A percentile compares a stretch with the other conserved stretches of the same genome.
Evolutionary conservation across 2,888 invertebrate species (phyloP).

Genomic region (Eristalis tenax): DNA sequence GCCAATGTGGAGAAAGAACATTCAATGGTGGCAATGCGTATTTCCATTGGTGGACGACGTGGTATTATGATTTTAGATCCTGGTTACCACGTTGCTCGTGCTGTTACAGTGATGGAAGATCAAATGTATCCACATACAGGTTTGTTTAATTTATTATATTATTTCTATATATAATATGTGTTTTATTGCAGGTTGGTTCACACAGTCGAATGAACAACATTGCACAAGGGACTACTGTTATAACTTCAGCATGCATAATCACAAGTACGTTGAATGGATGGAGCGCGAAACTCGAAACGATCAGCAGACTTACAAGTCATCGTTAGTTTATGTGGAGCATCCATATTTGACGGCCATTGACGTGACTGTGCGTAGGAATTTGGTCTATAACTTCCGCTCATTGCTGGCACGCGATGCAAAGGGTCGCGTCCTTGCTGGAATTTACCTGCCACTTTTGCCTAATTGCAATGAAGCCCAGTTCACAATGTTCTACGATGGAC

Average conservation of each 20-base stretch:
- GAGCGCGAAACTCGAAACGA: constrained; percentile 88
- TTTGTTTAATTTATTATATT: constrained; percentile 54
- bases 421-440: constrained; percentile 90
- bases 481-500: constrained; percentile 89
- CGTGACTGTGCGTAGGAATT: constrained; percentile 93
- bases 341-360: constrained; percentile 91
- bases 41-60: constrained; percentile 87
- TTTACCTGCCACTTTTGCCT: constrained; percentile 91
- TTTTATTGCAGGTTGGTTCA: constrained; percentile 87
- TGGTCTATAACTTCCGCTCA: constrained; percentile 91
- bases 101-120: constrained; percentile 93
- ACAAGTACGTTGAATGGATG: constrained; percentile 92
- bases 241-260: constrained; percentile 86
- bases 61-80: constrained; percentile 93
- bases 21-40: constrained; percentile 89
- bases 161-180: not conserved
- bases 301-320: constrained; percentile 85
- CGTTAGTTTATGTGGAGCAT: constrained; percentile 89
- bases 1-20: constrained; percentile 91
- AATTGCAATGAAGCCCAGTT: constrained; percentile 84
- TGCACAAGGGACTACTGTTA: constrained; percentile 93
- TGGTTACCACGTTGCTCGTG: constrained; percentile 93
- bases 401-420: constrained; percentile 91
- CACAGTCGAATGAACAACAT: constrained; percentile 89
- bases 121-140: constrained; percentile 91